These are phyloP conservation scores for Delichon dasypus DNA, from an alignment of 2,797 vertebrate species.

Conservation along the genomic window DNA sequence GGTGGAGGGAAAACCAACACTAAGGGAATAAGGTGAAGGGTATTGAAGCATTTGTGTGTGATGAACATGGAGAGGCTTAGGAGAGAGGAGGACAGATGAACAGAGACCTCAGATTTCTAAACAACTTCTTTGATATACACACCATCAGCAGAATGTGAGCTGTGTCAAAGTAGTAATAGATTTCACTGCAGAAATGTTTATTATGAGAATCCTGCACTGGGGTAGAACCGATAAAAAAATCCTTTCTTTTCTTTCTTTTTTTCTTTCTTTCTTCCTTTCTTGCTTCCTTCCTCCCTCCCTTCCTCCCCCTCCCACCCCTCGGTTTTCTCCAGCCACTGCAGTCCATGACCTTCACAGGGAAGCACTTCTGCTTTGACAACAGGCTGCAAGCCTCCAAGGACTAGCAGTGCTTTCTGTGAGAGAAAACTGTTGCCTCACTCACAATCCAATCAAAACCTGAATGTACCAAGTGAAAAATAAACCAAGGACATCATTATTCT, in stretches of 20 bases:
- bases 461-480: conserved; percentile 72
- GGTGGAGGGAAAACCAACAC: accelerated
- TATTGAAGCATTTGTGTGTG: not conserved
- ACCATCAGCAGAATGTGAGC: not conserved
- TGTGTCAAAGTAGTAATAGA: conserved; percentile 29
- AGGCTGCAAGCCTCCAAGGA: conserved; percentile 68
- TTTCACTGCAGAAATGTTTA: conserved; percentile 36
- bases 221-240: conserved; percentile 42
- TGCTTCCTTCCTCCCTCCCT: not conserved
- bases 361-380: conserved; percentile 65
- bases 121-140: not conserved
- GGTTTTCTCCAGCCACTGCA: not conserved
- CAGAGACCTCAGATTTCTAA: not conserved
- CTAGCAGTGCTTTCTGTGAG: conserved; percentile 51
- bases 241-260: no score
- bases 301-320: not conserved
- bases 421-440: conserved; percentile 64
- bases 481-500: conserved; percentile 75
- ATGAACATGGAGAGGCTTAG: not conserved
- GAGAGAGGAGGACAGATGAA: not conserved
- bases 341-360: conserved; percentile 69
- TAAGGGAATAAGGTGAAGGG: not conserved
- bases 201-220: conserved; percentile 27
- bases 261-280: not conserved
- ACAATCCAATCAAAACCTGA: conserved; percentile 73